These are phyloP conservation scores for Drosophila nikananu DNA, from an alignment of 1,140 invertebrate species.

Conservation along the genomic window DNA sequence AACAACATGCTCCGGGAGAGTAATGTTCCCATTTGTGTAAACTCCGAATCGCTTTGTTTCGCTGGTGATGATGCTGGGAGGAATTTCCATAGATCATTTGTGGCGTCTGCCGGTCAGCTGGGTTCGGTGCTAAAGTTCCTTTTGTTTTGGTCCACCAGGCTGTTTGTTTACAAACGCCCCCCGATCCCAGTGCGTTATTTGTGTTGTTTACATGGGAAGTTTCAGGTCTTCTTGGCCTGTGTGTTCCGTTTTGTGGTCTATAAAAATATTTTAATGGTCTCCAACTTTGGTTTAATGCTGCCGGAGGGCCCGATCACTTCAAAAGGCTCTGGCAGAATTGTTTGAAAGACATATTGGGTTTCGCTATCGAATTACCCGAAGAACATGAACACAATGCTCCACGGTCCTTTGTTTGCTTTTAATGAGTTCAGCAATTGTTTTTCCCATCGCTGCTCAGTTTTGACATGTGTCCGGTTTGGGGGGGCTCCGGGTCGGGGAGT, in stretches of 20 bases:
- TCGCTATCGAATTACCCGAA: constrained; percentile 63
- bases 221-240: constrained; percentile 31
- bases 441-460: constrained; percentile 46
- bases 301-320: constrained; percentile 61
- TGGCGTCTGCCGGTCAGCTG: constrained; percentile 64
- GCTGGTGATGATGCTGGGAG: constrained; percentile 30
- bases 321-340: constrained; percentile 65
- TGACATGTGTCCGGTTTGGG: constrained; percentile 59
- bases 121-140: constrained; percentile 44
- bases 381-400: constrained; percentile 50
- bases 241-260: constrained; percentile 54
- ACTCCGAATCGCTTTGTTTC: constrained; percentile 47
- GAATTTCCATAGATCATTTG: constrained; percentile 78
- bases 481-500: not conserved
- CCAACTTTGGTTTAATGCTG: constrained; percentile 30
- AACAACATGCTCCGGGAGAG: constrained; percentile 66
- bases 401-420: constrained; percentile 65
- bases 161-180: constrained; percentile 43
- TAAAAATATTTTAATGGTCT: constrained; percentile 66
- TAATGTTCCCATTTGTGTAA: constrained; percentile 65
- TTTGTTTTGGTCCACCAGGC: constrained; percentile 38
- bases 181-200: constrained; percentile 13
- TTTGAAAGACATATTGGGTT: constrained; percentile 67
- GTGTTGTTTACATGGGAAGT: constrained; percentile 47
- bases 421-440: constrained; percentile 70